Evolutionary conservation across 2,797 vertebrate genomes (phyloP), one percentile per base, ranked within the genome.

Genomic region (Lacerta viridis): DNA sequence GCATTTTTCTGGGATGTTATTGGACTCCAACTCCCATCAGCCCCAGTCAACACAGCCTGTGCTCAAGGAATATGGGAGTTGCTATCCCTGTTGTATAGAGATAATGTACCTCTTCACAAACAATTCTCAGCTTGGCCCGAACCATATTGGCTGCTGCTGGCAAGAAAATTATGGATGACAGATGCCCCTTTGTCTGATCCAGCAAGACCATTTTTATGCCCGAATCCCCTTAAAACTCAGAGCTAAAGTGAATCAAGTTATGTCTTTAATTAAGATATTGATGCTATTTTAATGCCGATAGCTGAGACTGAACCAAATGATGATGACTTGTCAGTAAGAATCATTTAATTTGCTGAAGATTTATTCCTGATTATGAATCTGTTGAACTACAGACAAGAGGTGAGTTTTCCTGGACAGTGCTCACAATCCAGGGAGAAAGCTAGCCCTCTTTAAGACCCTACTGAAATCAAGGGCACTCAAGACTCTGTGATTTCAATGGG

Each of bases 401-500:
- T 20, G 87, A 39, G 43, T 55, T 69, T 41, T 83, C 80, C 80
- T 69, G 41, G n/a, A 13, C 43, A 77, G 74, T 43, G 59, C 36
- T 55, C 72, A 55, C 20, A 66, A 39, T 33, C 10, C 41, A 55
- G 13, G 75, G 15, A 68, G 61, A 36, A 17, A 68, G 55, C 20
- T 4, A 41, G 27, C 11, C n/a, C 15, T 64, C 75, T 15, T 83
- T 68, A 68, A 88, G 80, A 66, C 61, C 69, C 61, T 74, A 88
- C 27, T 36, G 33, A 59, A 80, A 86, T 68, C 80, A 83, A 88
- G 71, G 78, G 59, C 80, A 39, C 80, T 83, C 13, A 18, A 88
- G 72, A 69, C 74, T 88, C 72, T 25, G 77, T 83, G 87, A 68
- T 83, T 77, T 88, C 80, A 88, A 55, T 78, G 23, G 80, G 80